Evolutionary conservation across 1,140 invertebrate species (phyloP).

Genomic region (Pseudomyrmex flavicornis): DNA sequence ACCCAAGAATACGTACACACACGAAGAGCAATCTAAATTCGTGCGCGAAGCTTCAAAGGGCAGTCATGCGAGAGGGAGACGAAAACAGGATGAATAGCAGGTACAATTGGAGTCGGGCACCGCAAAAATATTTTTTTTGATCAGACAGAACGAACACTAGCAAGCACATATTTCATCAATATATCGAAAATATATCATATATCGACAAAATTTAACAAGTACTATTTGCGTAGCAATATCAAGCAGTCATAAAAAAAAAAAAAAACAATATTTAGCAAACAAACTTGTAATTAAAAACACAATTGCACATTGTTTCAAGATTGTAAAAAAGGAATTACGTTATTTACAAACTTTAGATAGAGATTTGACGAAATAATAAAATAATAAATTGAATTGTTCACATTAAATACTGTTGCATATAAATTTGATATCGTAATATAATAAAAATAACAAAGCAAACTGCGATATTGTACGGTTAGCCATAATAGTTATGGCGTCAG

Average conservation of each 20-base stretch:
- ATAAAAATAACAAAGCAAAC: not conserved
- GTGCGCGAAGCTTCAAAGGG: constrained; percentile 75
- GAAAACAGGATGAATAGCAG: constrained; percentile 47
- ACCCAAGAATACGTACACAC: constrained; percentile 64
- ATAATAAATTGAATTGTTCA: too few relatives aligned
- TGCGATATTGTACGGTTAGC: not conserved
- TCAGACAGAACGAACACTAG: constrained; percentile 64
- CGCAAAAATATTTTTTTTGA: constrained; percentile 77
- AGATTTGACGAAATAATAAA: too few relatives aligned
- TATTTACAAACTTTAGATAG: too few relatives aligned
- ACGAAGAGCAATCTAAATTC: constrained; percentile 66
- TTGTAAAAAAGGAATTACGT: too few relatives aligned
- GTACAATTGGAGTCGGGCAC: constrained; percentile 63
- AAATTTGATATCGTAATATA: not conserved
- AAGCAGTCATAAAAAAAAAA: not conserved
- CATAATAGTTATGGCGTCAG: constrained; percentile 21
- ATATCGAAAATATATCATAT: too few relatives aligned
- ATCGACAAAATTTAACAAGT: not conserved
- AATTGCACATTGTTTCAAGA: too few relatives aligned
- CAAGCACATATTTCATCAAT: not conserved
- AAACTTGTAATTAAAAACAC: not conserved
- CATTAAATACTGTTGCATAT: not conserved
- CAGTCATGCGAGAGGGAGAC: constrained; percentile 55
- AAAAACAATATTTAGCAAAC: not conserved
- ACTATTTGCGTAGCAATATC: not conserved